phyloP scores from a whole-genome alignment of 2,797 vertebrate genomes.

The Sebastes matsubarae region DNA sequence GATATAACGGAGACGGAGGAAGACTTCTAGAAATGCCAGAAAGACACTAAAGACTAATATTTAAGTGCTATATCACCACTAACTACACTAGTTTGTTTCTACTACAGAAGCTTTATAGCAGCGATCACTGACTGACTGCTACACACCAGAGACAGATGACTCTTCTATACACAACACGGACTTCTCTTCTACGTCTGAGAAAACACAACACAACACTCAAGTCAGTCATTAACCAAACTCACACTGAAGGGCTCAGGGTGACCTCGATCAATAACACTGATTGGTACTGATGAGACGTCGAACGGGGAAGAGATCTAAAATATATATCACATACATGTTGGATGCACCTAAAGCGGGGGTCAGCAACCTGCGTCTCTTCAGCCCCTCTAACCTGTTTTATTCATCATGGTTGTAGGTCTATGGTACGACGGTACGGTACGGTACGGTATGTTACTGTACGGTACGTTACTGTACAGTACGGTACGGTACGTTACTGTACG shows the following conservation, averaged over 20 bases:
- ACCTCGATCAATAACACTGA: constrained; percentile 54
- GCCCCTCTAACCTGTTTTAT: too few species aligned
- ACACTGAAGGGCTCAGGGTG: constrained; percentile 32
- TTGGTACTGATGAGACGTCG: constrained; percentile 33
- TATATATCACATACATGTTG: not conserved
- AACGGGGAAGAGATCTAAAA: not conserved
- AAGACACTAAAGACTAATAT: constrained; percentile 36
- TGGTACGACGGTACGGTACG: too few species aligned
- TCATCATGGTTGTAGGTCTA: too few species aligned
- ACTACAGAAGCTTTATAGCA: constrained; percentile 19
- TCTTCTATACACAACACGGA: constrained; percentile 33
- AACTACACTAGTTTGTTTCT: constrained; percentile 40
- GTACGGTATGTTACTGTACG: too few species aligned
- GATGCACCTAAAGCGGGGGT: not conserved
- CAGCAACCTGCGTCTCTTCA: too few species aligned
- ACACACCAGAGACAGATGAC: not conserved
- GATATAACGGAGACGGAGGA: constrained; percentile 36
- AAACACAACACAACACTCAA: constrained; percentile 48
- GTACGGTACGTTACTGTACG: too few species aligned
- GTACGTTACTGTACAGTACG: too few species aligned
- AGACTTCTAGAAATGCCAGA: constrained; percentile 41
- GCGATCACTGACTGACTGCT: constrained; percentile 20
- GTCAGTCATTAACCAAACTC: constrained; percentile 38
- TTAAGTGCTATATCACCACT: constrained; percentile 23
- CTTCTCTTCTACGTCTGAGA: constrained; percentile 29